These are phyloP conservation scores for Drosophila recens DNA, from an alignment of 2,888 invertebrate genomes.

Conservation along the genomic window DNA sequence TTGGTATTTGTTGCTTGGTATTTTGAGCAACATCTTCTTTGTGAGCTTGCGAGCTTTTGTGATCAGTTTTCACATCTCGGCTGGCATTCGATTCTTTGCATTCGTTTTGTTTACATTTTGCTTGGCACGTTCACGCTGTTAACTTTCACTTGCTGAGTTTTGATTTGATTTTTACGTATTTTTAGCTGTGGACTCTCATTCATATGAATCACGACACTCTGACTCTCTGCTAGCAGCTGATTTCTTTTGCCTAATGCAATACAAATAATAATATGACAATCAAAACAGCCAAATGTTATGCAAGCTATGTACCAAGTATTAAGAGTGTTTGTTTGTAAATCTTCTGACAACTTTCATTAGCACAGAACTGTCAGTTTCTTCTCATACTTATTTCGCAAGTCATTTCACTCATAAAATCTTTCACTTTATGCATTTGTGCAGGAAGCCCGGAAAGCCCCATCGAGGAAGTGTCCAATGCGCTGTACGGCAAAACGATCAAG, in stretches of 20 bases:
- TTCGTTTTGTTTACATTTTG: slow-evolving; percentile 72
- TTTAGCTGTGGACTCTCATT: slow-evolving; percentile 47
- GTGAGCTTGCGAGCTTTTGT: slow-evolving; percentile 32
- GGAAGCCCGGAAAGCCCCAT: slow-evolving; percentile 87
- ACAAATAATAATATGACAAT: slow-evolving; percentile 13
- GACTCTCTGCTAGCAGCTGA: slow-evolving; percentile 46
- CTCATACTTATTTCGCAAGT: background rate
- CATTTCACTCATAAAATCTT: slow-evolving; percentile 28
- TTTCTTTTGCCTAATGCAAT: slow-evolving; percentile 53
- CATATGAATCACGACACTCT: slow-evolving; percentile 63
- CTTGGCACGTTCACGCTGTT: slow-evolving; percentile 62
- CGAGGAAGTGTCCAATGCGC: slow-evolving; percentile 90
- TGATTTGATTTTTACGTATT: slow-evolving; percentile 61
- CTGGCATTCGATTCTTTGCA: slow-evolving; percentile 70
- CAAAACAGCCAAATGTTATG: slow-evolving; percentile 33
- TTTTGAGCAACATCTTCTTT: slow-evolving; percentile 11
- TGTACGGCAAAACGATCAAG: slow-evolving; percentile 90
- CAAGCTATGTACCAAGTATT: slow-evolving; percentile 19
- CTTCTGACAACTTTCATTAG: slow-evolving; percentile 50
- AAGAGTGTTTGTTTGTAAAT: background rate
- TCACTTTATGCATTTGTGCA: slow-evolving; percentile 11
- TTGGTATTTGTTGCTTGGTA: slow-evolving; percentile 19
- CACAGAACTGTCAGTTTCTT: slow-evolving; percentile 41
- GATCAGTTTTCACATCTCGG: slow-evolving; percentile 66
- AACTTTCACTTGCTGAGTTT: slow-evolving; percentile 74